Conservation (phyloP, 2,113 vertebrate genomes). For the Gymnorhina tibicen region DNA sequence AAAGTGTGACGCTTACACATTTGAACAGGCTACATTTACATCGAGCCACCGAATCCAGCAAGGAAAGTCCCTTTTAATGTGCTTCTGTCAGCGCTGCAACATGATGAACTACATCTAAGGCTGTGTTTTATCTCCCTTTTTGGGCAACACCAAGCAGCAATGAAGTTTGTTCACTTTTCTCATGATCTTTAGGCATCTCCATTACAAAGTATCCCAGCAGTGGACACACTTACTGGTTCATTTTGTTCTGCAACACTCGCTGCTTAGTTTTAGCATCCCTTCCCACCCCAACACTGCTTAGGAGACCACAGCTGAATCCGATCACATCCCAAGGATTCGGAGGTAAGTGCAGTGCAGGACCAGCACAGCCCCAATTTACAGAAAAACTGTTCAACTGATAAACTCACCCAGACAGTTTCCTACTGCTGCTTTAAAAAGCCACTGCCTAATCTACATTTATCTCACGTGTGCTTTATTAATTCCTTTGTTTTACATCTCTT, state of each 20-base stretch:
- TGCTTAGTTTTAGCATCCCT: too few species aligned
- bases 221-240: not conserved
- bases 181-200: not conserved
- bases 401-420: not conserved
- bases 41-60: not conserved
- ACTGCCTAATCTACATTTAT: not conserved
- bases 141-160: not conserved
- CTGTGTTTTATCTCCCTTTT: not conserved
- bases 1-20: not conserved
- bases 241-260: not conserved
- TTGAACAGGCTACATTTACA: not conserved
- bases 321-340: accelerated
- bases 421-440: not conserved
- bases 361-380: not conserved
- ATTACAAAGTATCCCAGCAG: not conserved
- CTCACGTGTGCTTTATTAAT: not conserved
- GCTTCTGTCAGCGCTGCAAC: not conserved
- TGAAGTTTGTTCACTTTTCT: not conserved
- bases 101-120: not conserved
- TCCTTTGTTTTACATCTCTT: not conserved
- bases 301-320: not conserved
- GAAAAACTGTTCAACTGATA: not conserved
- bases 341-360: not conserved
- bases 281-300: not conserved
- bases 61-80: not conserved